Evolutionary conservation across 92 coral and sea anemone genomes (phyloP).

Genomic region (Diadumene lineata): DNA sequence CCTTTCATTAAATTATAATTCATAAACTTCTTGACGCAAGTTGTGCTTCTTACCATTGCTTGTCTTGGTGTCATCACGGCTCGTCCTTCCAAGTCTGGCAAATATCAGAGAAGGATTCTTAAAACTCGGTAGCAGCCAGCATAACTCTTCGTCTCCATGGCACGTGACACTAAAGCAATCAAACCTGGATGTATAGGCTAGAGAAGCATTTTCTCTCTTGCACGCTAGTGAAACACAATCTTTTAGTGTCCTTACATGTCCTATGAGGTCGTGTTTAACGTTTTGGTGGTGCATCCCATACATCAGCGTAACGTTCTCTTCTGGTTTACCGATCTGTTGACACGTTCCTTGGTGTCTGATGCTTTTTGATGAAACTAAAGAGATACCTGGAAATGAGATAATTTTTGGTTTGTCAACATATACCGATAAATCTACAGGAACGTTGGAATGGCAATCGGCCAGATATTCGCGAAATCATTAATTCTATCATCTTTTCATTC

Average conservation of each 20-base stretch:
- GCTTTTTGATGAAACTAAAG: conserved; percentile 1
- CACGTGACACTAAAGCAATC: conserved; percentile 41
- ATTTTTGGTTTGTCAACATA: too few species aligned
- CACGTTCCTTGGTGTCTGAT: neutral
- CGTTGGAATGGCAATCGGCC: too few species aligned
- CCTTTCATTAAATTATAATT: too few species aligned
- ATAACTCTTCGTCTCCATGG: conserved; percentile 20
- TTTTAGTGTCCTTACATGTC: conserved; percentile 33
- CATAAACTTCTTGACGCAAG: too few species aligned
- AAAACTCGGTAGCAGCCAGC: conserved; percentile 27
- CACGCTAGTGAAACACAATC: conserved; percentile 47
- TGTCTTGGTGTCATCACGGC: too few species aligned
- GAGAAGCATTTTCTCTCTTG: conserved; percentile 20
- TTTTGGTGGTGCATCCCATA: conserved; percentile 29
- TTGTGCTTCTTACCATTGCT: too few species aligned
- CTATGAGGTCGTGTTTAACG: conserved; percentile 21
- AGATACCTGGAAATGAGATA: conserved; percentile 8
- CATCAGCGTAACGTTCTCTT: conserved; percentile 27
- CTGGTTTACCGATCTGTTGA: conserved; percentile 23
- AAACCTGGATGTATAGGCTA: conserved; percentile 38
- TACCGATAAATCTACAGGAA: too few species aligned
- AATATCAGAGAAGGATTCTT: conserved; percentile 40
- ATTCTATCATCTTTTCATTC: too few species aligned
- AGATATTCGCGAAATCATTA: too few species aligned
- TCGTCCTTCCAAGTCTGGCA: conserved; percentile 36